A percentile compares a stretch with the other conserved stretches of the same genome.
These are phyloP conservation scores for Aurelia coerulea DNA, from an alignment of 30 jellyfish, hydroid and myxozoan genomes.

Conservation along the genomic window DNA sequence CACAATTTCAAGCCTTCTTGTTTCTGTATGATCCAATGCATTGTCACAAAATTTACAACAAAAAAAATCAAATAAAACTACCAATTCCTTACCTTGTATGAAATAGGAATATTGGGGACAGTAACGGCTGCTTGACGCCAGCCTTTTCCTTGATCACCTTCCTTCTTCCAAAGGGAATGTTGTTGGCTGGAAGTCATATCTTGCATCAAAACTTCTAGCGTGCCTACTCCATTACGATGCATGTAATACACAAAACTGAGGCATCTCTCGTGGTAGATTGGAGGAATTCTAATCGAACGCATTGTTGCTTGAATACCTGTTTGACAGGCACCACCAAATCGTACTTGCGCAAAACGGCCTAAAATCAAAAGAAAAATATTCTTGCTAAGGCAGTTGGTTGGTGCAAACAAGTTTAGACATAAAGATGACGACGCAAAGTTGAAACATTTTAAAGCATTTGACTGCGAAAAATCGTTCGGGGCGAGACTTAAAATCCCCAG, in stretches of 20 bases:
- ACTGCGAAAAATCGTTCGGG: too few species aligned
- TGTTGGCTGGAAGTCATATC: conserved; percentile 31
- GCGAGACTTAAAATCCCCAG: too few species aligned
- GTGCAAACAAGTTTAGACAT: too few species aligned
- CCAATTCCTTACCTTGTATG: conserved; percentile 29
- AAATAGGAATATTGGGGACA: conserved; percentile 10
- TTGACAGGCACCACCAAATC: conserved; percentile 43
- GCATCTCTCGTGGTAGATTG: conserved; percentile 49
- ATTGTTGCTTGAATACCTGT: conserved; percentile 45
- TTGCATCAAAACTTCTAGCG: conserved; percentile 30
- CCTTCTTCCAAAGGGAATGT: conserved; percentile 28
- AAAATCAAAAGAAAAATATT: not conserved
- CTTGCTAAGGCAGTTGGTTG: too few species aligned
- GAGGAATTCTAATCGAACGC: conserved; percentile 30
- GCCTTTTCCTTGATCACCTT: conserved; percentile 49
- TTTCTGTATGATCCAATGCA: too few species aligned
- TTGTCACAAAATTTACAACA: too few species aligned
- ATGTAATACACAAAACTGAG: conserved; percentile 36
- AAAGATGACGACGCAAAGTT: too few species aligned
- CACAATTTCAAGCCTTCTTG: too few species aligned
- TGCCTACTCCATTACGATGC: conserved; percentile 47
- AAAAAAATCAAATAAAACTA: too few species aligned
- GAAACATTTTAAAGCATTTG: too few species aligned
- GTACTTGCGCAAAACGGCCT: conserved; percentile 66
- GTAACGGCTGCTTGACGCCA: conserved; percentile 55